These are phyloP conservation scores for Cataglyphis rosenhaueri DNA, from an alignment of 2,888 invertebrate genomes.

Conservation along the genomic window DNA sequence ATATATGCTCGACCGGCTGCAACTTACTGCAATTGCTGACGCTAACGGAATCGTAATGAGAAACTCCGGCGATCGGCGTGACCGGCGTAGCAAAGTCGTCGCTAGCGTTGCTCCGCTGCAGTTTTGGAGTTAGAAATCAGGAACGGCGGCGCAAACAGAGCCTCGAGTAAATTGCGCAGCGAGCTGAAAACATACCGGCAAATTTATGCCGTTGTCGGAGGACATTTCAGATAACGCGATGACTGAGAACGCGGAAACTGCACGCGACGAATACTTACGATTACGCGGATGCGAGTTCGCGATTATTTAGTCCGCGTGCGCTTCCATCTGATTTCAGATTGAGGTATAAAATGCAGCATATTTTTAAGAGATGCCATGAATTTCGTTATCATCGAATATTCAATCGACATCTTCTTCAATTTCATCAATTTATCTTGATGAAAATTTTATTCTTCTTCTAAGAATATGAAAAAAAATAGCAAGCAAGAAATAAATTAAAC, in stretches of 20 bases:
- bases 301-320: slow-evolving; percentile 10
- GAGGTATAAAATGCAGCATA: background rate
- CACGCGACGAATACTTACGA: slow-evolving; percentile 47
- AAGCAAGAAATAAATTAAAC: background rate
- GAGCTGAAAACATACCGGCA: slow-evolving; percentile 58
- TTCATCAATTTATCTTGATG: background rate
- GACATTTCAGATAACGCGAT: slow-evolving; percentile 46
- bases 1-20: slow-evolving; percentile 61
- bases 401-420: background rate
- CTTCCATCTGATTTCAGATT: background rate
- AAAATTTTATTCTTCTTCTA: background rate
- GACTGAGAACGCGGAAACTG: slow-evolving; percentile 53
- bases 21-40: slow-evolving; percentile 72
- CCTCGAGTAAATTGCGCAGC: slow-evolving; percentile 62
- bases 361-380: background rate
- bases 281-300: slow-evolving; percentile 20
- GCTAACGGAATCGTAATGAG: slow-evolving; percentile 70
- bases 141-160: slow-evolving; percentile 40
- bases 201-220: slow-evolving; percentile 59
- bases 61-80: slow-evolving; percentile 69
- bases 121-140: slow-evolving; percentile 54
- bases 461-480: background rate
- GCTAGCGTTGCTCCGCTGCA: slow-evolving; percentile 38
- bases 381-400: background rate
- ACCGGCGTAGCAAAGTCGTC: slow-evolving; percentile 69